These are phyloP conservation scores for Eristalinus aeneus DNA, from an alignment of 2,888 invertebrate species.

Conservation along the genomic window DNA sequence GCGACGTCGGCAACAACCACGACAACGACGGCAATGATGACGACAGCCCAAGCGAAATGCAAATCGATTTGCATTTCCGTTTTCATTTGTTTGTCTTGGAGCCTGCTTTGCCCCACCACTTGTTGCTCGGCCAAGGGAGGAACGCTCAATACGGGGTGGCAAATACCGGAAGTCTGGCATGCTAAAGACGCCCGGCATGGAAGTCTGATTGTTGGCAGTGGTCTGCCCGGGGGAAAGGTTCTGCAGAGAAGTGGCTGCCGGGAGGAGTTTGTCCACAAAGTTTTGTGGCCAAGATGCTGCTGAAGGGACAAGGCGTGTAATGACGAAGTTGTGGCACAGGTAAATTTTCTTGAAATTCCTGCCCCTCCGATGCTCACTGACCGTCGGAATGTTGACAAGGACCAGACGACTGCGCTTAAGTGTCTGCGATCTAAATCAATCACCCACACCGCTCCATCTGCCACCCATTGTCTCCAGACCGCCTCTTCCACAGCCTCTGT, in stretches of 20 bases:
- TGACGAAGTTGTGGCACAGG: neutral
- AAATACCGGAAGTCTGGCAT: neutral
- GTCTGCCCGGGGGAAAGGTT: neutral
- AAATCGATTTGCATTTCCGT: conserved; percentile 71
- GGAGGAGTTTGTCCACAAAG: neutral
- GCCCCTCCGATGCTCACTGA: neutral
- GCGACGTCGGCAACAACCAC: neutral
- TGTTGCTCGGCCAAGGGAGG: neutral
- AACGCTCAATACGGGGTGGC: neutral
- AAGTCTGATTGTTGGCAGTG: neutral
- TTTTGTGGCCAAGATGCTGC: neutral
- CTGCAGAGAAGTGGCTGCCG: neutral
- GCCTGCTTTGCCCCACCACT: neutral
- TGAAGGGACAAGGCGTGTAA: neutral
- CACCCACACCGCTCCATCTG: too few relatives aligned
- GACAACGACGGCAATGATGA: conserved; percentile 28
- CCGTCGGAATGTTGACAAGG: neutral
- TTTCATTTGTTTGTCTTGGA: conserved; percentile 14
- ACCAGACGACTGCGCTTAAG: too few relatives aligned
- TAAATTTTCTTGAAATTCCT: neutral
- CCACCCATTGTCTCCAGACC: neutral
- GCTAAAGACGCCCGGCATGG: neutral
- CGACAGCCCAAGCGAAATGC: conserved; percentile 46
- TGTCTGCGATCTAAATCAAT: too few relatives aligned
- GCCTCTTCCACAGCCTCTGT: neutral